Conservation (phyloP, 2,113 vertebrate genomes). For the Eublepharis macularius region DNA sequence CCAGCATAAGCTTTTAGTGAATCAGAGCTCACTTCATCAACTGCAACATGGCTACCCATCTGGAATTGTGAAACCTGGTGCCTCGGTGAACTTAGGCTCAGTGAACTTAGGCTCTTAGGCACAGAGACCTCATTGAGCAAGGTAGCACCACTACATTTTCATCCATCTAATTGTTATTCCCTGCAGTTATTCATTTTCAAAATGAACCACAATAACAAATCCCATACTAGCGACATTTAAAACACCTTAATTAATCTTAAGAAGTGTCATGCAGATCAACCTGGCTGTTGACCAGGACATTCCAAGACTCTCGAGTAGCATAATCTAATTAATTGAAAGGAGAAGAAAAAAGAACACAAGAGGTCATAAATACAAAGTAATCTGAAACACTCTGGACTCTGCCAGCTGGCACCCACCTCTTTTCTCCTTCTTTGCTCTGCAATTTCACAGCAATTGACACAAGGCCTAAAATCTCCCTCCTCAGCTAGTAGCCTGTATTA, state of each 20-base stretch:
- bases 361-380: conserved; percentile 79
- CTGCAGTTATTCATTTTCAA: conserved; percentile 61
- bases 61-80: no score
- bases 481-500: conserved; percentile 70
- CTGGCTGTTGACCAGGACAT: conserved; percentile 68
- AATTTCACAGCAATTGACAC: conserved; percentile 76
- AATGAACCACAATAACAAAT: conserved; percentile 22
- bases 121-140: conserved; percentile 17
- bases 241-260: conserved; percentile 79
- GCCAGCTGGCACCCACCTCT: conserved; percentile 76
- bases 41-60: no score
- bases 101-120: no score
- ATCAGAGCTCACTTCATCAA: no score
- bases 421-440: conserved; percentile 68
- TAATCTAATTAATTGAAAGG: conserved; percentile 79
- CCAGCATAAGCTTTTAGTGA: no score
- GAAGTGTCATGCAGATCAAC: conserved; percentile 75
- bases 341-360: conserved; percentile 59
- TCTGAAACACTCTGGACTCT: conserved; percentile 72
- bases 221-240: conserved; percentile 71
- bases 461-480: conserved; percentile 63
- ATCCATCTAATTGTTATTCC: conserved; percentile 66
- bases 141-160: conserved; percentile 32
- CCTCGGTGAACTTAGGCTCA: no score
- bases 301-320: conserved; percentile 78